phyloP scores from a whole-genome alignment of 2,797 vertebrate species.

The Enteromius viviparus region DNA sequence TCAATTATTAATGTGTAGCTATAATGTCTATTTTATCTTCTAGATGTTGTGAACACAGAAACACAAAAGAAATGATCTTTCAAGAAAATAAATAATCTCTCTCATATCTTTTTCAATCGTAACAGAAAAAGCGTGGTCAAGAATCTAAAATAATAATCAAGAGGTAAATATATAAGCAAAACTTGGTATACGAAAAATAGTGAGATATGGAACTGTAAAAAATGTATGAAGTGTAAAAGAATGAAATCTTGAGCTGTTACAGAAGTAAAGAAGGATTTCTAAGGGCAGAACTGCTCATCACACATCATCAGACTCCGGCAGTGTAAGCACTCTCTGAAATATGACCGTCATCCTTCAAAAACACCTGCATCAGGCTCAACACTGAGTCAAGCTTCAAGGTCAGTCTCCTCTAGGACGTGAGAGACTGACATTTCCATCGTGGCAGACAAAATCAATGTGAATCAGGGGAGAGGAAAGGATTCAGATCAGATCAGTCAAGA shows the following conservation, averaged over 20 bases:
- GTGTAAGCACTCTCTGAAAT: slow-evolving; percentile 37
- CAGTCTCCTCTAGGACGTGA: slow-evolving; percentile 2
- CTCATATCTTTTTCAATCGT: neutral
- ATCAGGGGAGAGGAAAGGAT: neutral
- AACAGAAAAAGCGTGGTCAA: neutral
- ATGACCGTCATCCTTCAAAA: slow-evolving; percentile 26
- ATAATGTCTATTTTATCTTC: neutral
- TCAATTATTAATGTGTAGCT: neutral
- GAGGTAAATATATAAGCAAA: neutral
- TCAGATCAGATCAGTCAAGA: neutral
- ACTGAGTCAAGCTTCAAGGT: slow-evolving; percentile 39
- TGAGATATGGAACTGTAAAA: neutral
- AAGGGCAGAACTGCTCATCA: neutral
- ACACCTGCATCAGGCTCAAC: slow-evolving; percentile 5
- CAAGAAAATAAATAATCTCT: neutral
- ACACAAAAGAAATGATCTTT: too few relatives aligned
- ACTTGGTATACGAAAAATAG: neutral
- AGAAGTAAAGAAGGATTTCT: neutral
- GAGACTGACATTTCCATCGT: neutral
- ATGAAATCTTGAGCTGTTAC: neutral
- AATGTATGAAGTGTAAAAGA: neutral
- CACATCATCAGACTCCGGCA: neutral
- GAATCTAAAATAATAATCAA: neutral
- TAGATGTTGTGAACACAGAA: neutral
- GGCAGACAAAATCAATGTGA: neutral